Conservation (phyloP, 2,888 invertebrate species). For the Leptopterna dolabrata region DNA sequence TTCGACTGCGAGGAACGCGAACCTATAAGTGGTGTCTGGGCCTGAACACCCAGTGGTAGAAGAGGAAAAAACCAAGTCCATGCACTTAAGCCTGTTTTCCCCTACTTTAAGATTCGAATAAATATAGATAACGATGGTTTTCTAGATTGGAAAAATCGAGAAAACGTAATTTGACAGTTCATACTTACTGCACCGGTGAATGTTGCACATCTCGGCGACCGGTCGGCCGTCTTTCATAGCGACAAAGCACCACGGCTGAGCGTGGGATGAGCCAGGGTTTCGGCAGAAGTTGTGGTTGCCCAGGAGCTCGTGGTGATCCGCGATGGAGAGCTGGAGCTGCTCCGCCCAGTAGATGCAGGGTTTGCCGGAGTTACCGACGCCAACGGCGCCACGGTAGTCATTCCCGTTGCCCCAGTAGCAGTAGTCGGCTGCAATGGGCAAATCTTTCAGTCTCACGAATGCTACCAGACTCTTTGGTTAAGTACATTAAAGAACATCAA, state of each 20-base stretch:
- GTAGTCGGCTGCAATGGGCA: conserved; percentile 73
- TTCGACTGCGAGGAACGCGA: too few relatives aligned
- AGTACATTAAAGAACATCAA: too few relatives aligned
- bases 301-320: conserved; percentile 85
- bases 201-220: conserved; percentile 84
- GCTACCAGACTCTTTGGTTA: too few relatives aligned
- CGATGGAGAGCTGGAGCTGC: conserved; percentile 79
- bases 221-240: conserved; percentile 74
- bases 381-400: conserved; percentile 84
- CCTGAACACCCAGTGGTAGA: too few relatives aligned
- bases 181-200: conserved; percentile 84
- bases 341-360: conserved; percentile 87
- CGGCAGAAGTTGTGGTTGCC: conserved; percentile 89
- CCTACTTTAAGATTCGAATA: too few relatives aligned
- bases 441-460: too few relatives aligned
- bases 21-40: too few relatives aligned
- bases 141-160: too few relatives aligned
- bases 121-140: too few relatives aligned
- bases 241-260: conserved; percentile 91
- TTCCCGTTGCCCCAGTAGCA: conserved; percentile 91
- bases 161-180: too few relatives aligned
- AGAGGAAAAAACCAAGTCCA: too few relatives aligned
- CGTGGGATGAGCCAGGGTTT: conserved; percentile 86
- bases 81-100: too few relatives aligned
- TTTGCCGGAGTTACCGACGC: conserved; percentile 77